Conservation (phyloP, 2,113 vertebrate genomes). For the Lontra canadensis region DNA sequence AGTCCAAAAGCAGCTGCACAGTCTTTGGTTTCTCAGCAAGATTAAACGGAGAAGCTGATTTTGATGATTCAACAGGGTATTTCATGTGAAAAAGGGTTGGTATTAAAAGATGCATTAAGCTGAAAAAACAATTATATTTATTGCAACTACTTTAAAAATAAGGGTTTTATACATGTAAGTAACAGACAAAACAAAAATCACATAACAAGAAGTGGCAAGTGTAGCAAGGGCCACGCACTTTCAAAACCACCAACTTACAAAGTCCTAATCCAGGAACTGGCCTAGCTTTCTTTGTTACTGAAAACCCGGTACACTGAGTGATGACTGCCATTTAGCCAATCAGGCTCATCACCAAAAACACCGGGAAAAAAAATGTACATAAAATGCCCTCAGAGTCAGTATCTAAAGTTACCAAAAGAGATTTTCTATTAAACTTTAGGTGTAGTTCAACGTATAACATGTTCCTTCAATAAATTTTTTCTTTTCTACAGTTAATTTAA, state of each 20-base stretch:
- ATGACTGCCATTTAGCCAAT: slow-evolving; percentile 1
- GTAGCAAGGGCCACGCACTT: neutral
- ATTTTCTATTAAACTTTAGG: slow-evolving; percentile 37
- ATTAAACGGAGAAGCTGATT: slow-evolving; percentile 92
- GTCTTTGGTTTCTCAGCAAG: slow-evolving; percentile 98
- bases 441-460: slow-evolving; percentile 11
- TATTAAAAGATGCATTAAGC: slow-evolving; percentile 99
- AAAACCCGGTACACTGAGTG: neutral
- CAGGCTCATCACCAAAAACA: slow-evolving; percentile 9
- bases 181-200: slow-evolving; percentile 73
- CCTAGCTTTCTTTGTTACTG: neutral
- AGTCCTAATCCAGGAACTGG: neutral
- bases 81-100: slow-evolving; percentile 98
- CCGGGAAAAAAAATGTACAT: neutral
- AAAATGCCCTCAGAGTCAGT: neutral
- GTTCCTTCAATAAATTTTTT: neutral
- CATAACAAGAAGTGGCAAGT: neutral
- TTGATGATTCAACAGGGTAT: slow-evolving; percentile 92
- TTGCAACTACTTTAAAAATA: slow-evolving; percentile 82
- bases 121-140: slow-evolving; percentile 88
- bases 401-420: neutral
- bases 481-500: slow-evolving; percentile 31
- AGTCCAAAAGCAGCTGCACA: slow-evolving; percentile 97
- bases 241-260: neutral
- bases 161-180: slow-evolving; percentile 66